Evolutionary conservation across 2,113 vertebrate species (phyloP).

Genomic region (Hippocampus mohnikei): DNA sequence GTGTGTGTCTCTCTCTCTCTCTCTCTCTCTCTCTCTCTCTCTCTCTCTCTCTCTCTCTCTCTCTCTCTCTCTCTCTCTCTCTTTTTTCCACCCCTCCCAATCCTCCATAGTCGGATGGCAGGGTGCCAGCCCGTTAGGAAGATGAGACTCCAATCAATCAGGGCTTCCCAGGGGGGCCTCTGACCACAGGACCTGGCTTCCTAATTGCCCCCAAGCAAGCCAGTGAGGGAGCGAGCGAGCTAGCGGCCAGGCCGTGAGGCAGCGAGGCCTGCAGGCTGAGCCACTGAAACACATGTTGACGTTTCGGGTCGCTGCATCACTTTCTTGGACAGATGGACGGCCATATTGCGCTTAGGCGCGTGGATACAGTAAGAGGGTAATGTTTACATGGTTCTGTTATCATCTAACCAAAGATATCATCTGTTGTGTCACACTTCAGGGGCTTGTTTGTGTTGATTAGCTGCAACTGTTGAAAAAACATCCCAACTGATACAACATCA

Average conservation of each 20-base stretch:
- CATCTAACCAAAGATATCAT: slow-evolving; percentile 5
- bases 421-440: slow-evolving; percentile 2
- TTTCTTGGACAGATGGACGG: slow-evolving; percentile 68
- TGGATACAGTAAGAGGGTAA: slow-evolving; percentile 4
- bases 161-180: slow-evolving; percentile 61
- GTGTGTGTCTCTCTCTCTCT: slow-evolving; percentile 21
- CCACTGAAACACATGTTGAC: slow-evolving; percentile 72
- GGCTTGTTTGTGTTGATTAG: background rate
- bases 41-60: too few relatives aligned
- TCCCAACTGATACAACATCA: background rate
- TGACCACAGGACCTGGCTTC: slow-evolving; percentile 46
- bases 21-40: background rate
- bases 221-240: background rate
- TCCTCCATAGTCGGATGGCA: slow-evolving; percentile 63
- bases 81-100: slow-evolving; percentile 33
- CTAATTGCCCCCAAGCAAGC: slow-evolving; percentile 65
- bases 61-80: slow-evolving; percentile 14
- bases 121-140: slow-evolving; percentile 76
- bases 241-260: slow-evolving; percentile 26
- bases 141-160: slow-evolving; percentile 82
- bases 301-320: slow-evolving; percentile 50
- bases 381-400: slow-evolving; percentile 9
- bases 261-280: slow-evolving; percentile 21
- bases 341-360: slow-evolving; percentile 52
- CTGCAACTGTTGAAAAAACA: background rate